A percentile compares a stretch with the other conserved stretches of the same genome.
These are phyloP conservation scores for Drosophila mimica DNA, from an alignment of 2,888 invertebrate species.

Conservation along the genomic window DNA sequence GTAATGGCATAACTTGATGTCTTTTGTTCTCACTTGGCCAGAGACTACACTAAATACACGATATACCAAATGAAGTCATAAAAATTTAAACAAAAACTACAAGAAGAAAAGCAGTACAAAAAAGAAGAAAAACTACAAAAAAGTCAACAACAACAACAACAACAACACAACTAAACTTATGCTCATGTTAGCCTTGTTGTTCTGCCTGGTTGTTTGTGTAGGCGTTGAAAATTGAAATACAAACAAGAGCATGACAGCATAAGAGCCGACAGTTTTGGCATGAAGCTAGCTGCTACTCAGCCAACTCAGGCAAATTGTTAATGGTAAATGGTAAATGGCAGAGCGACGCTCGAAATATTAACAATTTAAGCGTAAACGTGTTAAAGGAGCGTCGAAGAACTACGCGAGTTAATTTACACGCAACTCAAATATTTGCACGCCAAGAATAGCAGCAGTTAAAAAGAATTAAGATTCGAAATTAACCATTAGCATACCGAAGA, in stretches of 20 bases:
- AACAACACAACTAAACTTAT: conserved; percentile 59
- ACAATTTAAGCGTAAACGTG: conserved; percentile 76
- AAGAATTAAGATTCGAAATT: conserved; percentile 51
- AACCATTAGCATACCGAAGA: conserved; percentile 1
- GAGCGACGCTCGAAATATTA: conserved; percentile 63
- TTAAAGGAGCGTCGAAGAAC: conserved; percentile 64
- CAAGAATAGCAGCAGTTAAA: conserved; percentile 53
- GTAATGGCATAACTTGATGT: conserved; percentile 57
- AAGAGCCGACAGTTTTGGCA: conserved; percentile 32
- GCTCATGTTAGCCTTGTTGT: conserved; percentile 44
- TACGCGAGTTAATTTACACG: conserved; percentile 78
- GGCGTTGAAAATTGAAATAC: conserved; percentile 74
- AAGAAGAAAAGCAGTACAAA: background rate
- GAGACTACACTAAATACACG: conserved; percentile 16
- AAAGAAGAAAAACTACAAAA: conserved; percentile 38
- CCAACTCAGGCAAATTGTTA: conserved; percentile 16
- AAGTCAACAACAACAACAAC: conserved; percentile 47
- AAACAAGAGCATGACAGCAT: conserved; percentile 59
- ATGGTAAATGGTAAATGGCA: conserved; percentile 27
- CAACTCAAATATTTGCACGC: conserved; percentile 74
- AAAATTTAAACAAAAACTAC: conserved; percentile 67
- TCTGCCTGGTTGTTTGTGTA: conserved; percentile 64
- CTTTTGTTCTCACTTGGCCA: conserved; percentile 21
- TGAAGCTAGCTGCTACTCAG: conserved; percentile 14
- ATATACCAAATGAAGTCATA: conserved; percentile 70